A percentile compares a stretch with the other conserved stretches of the same genome.
phyloP scores from a whole-genome alignment of 2,113 vertebrate species.

The Ramphastos sulfuratus region DNA sequence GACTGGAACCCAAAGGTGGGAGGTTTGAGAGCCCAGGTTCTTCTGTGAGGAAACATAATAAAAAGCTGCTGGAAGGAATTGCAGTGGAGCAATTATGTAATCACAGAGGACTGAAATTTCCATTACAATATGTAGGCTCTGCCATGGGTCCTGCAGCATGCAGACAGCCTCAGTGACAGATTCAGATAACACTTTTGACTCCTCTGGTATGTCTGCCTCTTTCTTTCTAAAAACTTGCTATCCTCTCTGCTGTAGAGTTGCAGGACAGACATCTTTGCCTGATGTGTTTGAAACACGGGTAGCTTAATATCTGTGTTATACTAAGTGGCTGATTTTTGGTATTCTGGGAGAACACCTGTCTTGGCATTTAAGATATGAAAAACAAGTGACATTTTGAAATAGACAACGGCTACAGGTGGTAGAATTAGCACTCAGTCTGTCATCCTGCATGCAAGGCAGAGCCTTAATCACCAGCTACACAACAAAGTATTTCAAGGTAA shows the following conservation, averaged over 20 bases:
- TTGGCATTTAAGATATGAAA: conserved; percentile 28
- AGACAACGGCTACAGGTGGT: conserved; percentile 61
- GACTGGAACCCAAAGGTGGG: neutral
- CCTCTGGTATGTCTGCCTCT: conserved; percentile 1
- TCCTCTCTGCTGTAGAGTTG: conserved; percentile 18
- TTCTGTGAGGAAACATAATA: neutral
- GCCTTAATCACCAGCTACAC: neutral
- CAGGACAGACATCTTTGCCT: conserved; percentile 37
- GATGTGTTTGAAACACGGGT: conserved; percentile 43
- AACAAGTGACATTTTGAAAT: conserved; percentile 62
- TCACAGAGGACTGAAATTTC: conserved; percentile 3
- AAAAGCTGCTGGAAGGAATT: conserved; percentile 9
- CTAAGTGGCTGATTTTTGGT: conserved; percentile 38
- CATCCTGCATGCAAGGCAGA: conserved; percentile 12
- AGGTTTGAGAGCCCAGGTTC: neutral
- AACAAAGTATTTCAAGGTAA: conserved; percentile 3
- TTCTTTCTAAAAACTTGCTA: conserved; percentile 4
- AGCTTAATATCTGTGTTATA: conserved; percentile 32
- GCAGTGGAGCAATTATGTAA: neutral
- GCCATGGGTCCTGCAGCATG: neutral
- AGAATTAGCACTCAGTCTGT: conserved; percentile 64
- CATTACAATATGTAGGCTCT: neutral
- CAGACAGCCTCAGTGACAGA: neutral
- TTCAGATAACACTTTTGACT: conserved; percentile 40
- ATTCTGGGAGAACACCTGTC: conserved; percentile 31